These are phyloP conservation scores for Lymantria monacha DNA, from an alignment of 2,888 invertebrate genomes.

Conservation along the genomic window DNA sequence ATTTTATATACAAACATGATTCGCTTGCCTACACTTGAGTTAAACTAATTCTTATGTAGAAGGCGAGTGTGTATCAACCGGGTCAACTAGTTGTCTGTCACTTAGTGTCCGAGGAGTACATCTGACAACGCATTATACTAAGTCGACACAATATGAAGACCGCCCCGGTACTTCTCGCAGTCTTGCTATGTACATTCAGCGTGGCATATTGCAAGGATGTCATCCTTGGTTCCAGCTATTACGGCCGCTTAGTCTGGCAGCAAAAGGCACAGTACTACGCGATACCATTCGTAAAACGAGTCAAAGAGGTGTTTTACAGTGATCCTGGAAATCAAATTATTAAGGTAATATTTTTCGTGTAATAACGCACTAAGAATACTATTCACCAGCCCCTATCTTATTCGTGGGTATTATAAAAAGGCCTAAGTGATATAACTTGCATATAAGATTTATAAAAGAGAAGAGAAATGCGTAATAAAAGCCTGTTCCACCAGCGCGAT, in stretches of 20 bases:
- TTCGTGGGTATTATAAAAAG: too few species aligned
- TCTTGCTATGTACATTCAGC: slow-evolving; percentile 54
- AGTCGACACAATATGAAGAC: slow-evolving; percentile 55
- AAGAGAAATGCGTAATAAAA: too few species aligned
- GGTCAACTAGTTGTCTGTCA: slow-evolving; percentile 46
- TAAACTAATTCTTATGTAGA: slow-evolving; percentile 28
- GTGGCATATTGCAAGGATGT: slow-evolving; percentile 63
- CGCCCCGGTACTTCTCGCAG: slow-evolving; percentile 48
- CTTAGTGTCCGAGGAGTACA: slow-evolving; percentile 45
- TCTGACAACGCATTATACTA: slow-evolving; percentile 27
- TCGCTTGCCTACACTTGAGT: slow-evolving; percentile 11
- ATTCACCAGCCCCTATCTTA: too few species aligned
- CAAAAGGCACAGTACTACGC: slow-evolving; percentile 71
- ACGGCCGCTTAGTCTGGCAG: slow-evolving; percentile 64
- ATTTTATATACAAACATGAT: too few species aligned
- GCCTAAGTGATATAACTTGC: too few species aligned
- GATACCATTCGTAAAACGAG: slow-evolving; percentile 71
- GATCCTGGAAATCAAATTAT: slow-evolving; percentile 73
- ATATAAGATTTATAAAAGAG: too few species aligned
- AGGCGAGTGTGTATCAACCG: slow-evolving; percentile 13
- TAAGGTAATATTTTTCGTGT: slow-evolving; percentile 49
- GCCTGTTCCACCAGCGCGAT: too few species aligned
- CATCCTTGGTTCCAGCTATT: slow-evolving; percentile 71
- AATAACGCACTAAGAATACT: too few species aligned
- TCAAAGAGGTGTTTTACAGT: slow-evolving; percentile 71